phyloP scores from a whole-genome alignment of 1,140 invertebrate genomes.

The Trichonephila clavata region DNA sequence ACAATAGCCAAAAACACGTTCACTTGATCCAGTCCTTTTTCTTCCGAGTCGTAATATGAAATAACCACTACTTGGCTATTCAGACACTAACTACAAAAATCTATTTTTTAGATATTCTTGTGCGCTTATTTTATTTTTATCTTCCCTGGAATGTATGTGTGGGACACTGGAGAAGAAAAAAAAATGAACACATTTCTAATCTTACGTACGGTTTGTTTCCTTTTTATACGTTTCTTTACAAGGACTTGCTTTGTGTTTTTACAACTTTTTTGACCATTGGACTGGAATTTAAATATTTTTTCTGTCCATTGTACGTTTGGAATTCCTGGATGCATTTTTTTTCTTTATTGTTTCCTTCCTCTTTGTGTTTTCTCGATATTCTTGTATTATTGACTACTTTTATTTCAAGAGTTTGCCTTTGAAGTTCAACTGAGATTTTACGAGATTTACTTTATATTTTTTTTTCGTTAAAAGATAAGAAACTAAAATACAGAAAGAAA shows the following conservation, averaged over 20 bases:
- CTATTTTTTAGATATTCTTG: slow-evolving; percentile 3
- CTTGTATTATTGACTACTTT: slow-evolving; percentile 33
- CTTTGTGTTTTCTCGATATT: slow-evolving; percentile 28
- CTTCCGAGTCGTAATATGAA: neutral
- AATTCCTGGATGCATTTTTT: neutral
- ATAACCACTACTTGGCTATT: slow-evolving; percentile 20
- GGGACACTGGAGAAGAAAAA: neutral
- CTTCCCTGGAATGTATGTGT: neutral
- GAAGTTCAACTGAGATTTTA: slow-evolving; percentile 8
- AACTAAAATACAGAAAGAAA: neutral
- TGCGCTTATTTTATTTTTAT: neutral
- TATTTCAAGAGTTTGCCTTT: slow-evolving; percentile 21
- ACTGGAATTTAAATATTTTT: slow-evolving; percentile 41
- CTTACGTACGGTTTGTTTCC: slow-evolving; percentile 26
- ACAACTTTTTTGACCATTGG: slow-evolving; percentile 41
- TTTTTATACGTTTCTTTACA: slow-evolving; percentile 31
- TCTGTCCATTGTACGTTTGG: slow-evolving; percentile 25
- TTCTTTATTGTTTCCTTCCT: neutral
- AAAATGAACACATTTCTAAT: slow-evolving; percentile 36
- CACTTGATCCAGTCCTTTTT: neutral
- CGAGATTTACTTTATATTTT: neutral
- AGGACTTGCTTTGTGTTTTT: slow-evolving; percentile 41
- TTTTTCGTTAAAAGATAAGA: slow-evolving; percentile 4
- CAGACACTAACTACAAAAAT: slow-evolving; percentile 32
- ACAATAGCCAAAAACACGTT: slow-evolving; percentile 25